A percentile compares a stretch with the other conserved stretches of the same genome.
phyloP scores from a whole-genome alignment of 2,797 vertebrate species.

The Taenioides sp. region DNA sequence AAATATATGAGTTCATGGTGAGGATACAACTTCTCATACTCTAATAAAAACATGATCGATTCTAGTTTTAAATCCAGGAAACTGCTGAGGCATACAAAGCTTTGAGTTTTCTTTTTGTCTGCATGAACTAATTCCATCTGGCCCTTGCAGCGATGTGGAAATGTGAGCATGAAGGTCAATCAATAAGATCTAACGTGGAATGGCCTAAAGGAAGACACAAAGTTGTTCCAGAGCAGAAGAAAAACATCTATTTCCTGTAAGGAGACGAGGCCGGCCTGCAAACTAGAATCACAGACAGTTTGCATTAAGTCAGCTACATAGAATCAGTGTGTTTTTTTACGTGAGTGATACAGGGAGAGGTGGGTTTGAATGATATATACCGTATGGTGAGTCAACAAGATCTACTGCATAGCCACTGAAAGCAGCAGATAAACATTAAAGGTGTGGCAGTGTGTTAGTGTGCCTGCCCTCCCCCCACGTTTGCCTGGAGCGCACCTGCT shows the following conservation, averaged over 20 bases:
- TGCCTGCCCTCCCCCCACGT: too few species aligned
- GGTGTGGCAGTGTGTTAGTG: too few species aligned
- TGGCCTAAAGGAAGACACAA: constrained; percentile 7
- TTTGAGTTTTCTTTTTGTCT: constrained; percentile 8
- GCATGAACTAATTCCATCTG: constrained; percentile 3
- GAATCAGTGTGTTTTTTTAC: background rate
- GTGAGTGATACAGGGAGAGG: background rate
- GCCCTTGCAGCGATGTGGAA: constrained; percentile 2
- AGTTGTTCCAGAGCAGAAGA: background rate
- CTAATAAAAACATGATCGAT: constrained; percentile 6
- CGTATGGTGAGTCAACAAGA: background rate
- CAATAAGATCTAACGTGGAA: constrained; percentile 16
- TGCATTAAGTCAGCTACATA: background rate
- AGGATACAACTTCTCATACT: background rate
- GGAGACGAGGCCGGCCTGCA: background rate
- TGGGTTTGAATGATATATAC: background rate
- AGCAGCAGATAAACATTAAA: too few species aligned
- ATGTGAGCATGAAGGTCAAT: constrained; percentile 6
- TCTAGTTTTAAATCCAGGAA: constrained; percentile 1
- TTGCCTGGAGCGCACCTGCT: too few species aligned
- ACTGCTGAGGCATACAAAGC: background rate
- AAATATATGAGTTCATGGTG: background rate
- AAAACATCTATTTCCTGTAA: background rate
- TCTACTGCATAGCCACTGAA: too few species aligned
- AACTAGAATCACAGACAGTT: constrained; percentile 1